Percentiles rank a stretch among this genome's conserved stretches.
phyloP scores from a whole-genome alignment of 2,113 vertebrate genomes.

The Asarcornis scutulata region DNA sequence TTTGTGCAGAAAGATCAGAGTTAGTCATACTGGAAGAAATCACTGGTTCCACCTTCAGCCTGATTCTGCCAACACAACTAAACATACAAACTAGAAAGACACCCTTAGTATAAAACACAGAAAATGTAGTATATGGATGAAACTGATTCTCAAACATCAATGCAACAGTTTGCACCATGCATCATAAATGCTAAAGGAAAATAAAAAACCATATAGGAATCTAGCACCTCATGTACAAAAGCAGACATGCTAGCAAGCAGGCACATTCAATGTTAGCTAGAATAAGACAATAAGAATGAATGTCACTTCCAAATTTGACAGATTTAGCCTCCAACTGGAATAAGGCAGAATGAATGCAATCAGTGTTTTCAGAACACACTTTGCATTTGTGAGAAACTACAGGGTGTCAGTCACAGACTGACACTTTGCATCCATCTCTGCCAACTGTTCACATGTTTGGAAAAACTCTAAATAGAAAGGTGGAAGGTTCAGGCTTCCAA shows the following conservation, averaged over 20 bases:
- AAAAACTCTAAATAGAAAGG: slow-evolving; percentile 39
- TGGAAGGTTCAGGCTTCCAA: not conserved
- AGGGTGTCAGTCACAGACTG: slow-evolving; percentile 33
- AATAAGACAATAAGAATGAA: not conserved
- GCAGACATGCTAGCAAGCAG: not conserved
- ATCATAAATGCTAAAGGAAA: not conserved
- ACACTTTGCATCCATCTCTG: not conserved
- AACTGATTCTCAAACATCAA: not conserved
- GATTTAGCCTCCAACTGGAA: not conserved
- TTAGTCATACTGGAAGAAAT: slow-evolving; percentile 6
- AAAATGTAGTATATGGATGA: not conserved
- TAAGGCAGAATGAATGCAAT: not conserved
- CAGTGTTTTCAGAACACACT: slow-evolving; percentile 1
- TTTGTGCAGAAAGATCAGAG: not conserved
- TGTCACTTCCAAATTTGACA: not conserved
- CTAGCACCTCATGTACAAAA: not conserved
- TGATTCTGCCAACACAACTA: not conserved
- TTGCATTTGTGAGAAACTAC: slow-evolving; percentile 42
- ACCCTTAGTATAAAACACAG: not conserved
- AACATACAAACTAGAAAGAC: not conserved
- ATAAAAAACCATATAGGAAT: not conserved
- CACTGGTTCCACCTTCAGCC: not conserved
- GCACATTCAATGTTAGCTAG: not conserved
- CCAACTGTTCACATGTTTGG: not conserved
- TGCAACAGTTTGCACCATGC: not conserved